phyloP scores from a whole-genome alignment of 1,140 invertebrate genomes.

The Caenorhabditis latens region DNA sequence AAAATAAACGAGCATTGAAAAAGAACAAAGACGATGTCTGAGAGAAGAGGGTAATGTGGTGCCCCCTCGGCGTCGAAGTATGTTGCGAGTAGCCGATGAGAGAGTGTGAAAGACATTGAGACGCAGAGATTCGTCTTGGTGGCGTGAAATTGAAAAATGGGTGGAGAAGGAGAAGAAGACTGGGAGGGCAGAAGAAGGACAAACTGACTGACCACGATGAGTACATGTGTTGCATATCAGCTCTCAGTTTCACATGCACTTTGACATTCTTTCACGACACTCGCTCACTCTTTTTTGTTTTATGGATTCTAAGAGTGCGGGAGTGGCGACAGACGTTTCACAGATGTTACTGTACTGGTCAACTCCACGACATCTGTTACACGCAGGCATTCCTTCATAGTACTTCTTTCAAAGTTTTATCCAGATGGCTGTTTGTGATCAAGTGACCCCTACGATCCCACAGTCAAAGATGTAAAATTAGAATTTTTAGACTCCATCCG shows the following conservation, averaged over 20 bases:
- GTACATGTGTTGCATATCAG: constrained; percentile 48
- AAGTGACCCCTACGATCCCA: too few relatives aligned
- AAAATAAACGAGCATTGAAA: constrained; percentile 43
- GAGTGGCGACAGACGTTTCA: too few relatives aligned
- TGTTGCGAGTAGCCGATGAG: constrained; percentile 50
- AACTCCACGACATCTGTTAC: too few relatives aligned
- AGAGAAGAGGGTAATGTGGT: background rate
- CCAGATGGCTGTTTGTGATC: too few relatives aligned
- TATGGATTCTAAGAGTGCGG: background rate
- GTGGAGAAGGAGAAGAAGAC: constrained; percentile 28
- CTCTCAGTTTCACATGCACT: constrained; percentile 34
- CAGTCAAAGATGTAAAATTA: too few relatives aligned
- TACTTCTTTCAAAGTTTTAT: too few relatives aligned
- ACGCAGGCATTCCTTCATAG: too few relatives aligned
- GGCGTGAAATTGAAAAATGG: constrained; percentile 56
- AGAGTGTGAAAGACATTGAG: constrained; percentile 20
- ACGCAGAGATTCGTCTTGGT: constrained; percentile 12
- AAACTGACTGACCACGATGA: constrained; percentile 22
- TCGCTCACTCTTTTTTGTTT: background rate
- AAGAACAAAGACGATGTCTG: constrained; percentile 54
- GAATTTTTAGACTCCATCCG: too few relatives aligned
- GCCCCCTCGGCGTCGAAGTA: background rate
- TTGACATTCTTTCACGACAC: background rate
- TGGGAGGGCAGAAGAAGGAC: too few relatives aligned
- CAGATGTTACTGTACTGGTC: too few relatives aligned